Evolutionary conservation across 2,797 vertebrate genomes (phyloP).

Genomic region (Melanotaenia pygmaea): DNA sequence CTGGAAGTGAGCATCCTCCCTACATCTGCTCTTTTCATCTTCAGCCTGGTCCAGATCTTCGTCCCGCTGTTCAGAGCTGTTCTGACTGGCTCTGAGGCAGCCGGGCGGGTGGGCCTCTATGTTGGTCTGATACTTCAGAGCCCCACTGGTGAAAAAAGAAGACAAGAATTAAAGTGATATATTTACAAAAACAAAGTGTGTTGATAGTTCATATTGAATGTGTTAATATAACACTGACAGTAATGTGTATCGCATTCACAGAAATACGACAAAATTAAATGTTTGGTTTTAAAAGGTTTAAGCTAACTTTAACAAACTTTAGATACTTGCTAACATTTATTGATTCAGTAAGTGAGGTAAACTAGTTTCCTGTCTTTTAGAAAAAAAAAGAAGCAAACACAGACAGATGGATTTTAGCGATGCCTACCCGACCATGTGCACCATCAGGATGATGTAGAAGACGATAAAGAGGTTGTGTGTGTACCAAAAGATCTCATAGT

Average conservation of each 20-base stretch:
- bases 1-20: constrained; percentile 89
- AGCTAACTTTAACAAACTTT: not conserved
- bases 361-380: not conserved
- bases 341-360: not conserved
- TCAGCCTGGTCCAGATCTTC: constrained; percentile 60
- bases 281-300: not conserved
- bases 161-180: not conserved
- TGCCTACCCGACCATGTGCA: constrained; percentile 95
- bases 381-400: constrained; percentile 11
- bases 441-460: constrained; percentile 94
- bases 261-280: not conserved
- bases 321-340: not conserved
- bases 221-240: not conserved
- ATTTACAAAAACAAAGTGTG: not conserved
- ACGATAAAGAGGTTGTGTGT: constrained; percentile 98
- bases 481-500: constrained; percentile 98
- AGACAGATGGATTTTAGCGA: constrained; percentile 9
- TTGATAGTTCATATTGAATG: not conserved
- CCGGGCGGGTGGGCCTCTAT: constrained; percentile 91
- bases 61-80: constrained; percentile 58
- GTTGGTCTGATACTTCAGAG: constrained; percentile 95
- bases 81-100: constrained; percentile 87
- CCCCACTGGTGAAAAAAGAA: constrained; percentile 81
- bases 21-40: constrained; percentile 81
- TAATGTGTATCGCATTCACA: not conserved